Conservation (phyloP, 2,113 vertebrate species). For the Thryonomys swinderianus region DNA sequence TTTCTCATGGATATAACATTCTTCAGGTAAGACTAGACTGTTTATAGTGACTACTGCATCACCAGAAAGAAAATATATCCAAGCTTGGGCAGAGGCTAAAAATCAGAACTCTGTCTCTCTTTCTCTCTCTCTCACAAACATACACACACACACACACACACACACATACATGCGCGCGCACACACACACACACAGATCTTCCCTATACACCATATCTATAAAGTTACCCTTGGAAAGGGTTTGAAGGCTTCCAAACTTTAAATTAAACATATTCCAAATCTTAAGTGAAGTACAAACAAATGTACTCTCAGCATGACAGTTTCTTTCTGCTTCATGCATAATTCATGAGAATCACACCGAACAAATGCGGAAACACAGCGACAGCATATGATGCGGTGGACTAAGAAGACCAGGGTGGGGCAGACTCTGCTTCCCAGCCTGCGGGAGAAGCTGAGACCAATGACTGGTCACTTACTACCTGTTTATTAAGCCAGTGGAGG, state of each 20-base stretch:
- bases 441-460: not conserved
- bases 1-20: not conserved
- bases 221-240: not conserved
- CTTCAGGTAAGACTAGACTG: not conserved
- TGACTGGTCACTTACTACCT: not conserved
- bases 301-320: not conserved
- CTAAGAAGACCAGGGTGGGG: rapidly evolving
- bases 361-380: not conserved
- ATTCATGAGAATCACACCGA: not conserved
- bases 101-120: too few relatives aligned
- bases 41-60: not conserved
- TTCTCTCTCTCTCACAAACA: too few relatives aligned
- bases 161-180: not conserved
- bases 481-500: not conserved
- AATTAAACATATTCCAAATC: not conserved
- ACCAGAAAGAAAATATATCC: not conserved
- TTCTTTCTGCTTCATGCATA: not conserved
- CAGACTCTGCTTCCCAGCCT: rapidly evolving
- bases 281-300: conserved; percentile 17
- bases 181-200: not conserved
- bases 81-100: not conserved
- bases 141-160: not conserved
- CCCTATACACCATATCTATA: not conserved
- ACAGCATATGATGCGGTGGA: rapidly evolving
- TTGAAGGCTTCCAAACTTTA: conserved; percentile 11